Percentiles rank a stretch among this genome's conserved stretches.
Conservation (phyloP, 2,113 vertebrate genomes). For the Actenoides lindsayi region DNA sequence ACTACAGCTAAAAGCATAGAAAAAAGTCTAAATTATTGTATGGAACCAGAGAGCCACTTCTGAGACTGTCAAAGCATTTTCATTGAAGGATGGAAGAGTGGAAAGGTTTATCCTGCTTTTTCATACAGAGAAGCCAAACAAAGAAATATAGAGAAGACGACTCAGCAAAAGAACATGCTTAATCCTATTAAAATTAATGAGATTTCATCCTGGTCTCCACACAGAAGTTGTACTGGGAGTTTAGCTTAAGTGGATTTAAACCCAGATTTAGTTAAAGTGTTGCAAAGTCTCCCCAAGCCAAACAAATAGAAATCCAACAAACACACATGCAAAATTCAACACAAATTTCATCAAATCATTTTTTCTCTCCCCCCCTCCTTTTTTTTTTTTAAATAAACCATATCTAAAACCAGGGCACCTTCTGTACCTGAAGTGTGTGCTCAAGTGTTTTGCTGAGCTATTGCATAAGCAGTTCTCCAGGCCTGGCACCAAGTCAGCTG, state of each 20-base stretch:
- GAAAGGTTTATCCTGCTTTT: slow-evolving; percentile 16
- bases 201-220: slow-evolving; percentile 18
- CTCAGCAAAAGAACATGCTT: slow-evolving; percentile 1
- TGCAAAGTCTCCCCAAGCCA: slow-evolving; percentile 4
- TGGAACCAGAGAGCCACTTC: background rate
- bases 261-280: slow-evolving; percentile 9
- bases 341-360: background rate
- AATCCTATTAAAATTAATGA: slow-evolving; percentile 49
- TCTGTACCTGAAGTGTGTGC: background rate
- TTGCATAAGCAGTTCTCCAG: background rate
- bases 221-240: background rate
- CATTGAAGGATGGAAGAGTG: background rate
- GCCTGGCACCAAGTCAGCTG: background rate
- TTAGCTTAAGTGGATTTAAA: slow-evolving; percentile 42
- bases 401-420: background rate
- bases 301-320: background rate
- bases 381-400: background rate
- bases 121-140: background rate
- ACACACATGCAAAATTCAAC: background rate
- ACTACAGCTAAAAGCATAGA: background rate
- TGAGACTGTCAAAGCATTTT: background rate
- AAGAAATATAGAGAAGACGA: background rate
- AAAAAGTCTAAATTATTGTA: background rate
- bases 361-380: background rate
- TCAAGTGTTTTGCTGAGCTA: background rate